These are phyloP conservation scores for Sisyra terminalis DNA, from an alignment of 2,888 invertebrate genomes.

Conservation along the genomic window DNA sequence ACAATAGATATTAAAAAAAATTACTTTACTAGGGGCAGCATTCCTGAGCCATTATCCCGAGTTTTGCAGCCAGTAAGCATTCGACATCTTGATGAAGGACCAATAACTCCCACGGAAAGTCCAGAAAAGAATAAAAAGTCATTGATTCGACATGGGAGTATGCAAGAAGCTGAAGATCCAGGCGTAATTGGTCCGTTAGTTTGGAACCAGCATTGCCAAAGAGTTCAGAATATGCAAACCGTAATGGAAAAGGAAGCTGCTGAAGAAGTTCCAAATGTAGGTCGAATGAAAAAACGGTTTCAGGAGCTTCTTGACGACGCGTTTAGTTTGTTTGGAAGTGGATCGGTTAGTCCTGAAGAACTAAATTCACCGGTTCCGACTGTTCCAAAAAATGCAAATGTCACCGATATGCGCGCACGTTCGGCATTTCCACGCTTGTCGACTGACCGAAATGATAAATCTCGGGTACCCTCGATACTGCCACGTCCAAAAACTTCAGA, in stretches of 20 bases:
- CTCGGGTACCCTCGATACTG: conserved; percentile 22
- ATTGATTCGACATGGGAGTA: conserved; percentile 49
- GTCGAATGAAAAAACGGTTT: conserved; percentile 53
- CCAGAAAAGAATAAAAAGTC: conserved; percentile 22
- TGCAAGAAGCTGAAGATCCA: conserved; percentile 52
- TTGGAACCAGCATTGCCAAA: conserved; percentile 64
- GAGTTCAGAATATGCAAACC: conserved; percentile 32
- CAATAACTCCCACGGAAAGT: conserved; percentile 21
- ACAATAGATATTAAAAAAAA: not conserved
- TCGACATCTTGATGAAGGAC: conserved; percentile 40
- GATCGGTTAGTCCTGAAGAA: conserved; percentile 33
- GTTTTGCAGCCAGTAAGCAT: conserved; percentile 67
- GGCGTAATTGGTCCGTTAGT: conserved; percentile 72
- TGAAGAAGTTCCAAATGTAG: conserved; percentile 30
- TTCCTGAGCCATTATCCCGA: conserved; percentile 61
- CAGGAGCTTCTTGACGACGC: conserved; percentile 66
- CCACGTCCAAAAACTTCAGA: conserved; percentile 25
- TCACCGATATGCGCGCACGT: conserved; percentile 24
- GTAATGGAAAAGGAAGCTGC: conserved; percentile 23
- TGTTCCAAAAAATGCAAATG: conserved; percentile 13
- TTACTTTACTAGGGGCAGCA: conserved; percentile 36
- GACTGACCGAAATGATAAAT: conserved; percentile 14
- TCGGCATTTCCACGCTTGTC: conserved; percentile 20
- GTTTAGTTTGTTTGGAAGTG: conserved; percentile 56
- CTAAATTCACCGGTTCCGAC: conserved; percentile 8